phyloP scores from a whole-genome alignment of 2,113 vertebrate species.

The Gopherus evgoodei region DNA sequence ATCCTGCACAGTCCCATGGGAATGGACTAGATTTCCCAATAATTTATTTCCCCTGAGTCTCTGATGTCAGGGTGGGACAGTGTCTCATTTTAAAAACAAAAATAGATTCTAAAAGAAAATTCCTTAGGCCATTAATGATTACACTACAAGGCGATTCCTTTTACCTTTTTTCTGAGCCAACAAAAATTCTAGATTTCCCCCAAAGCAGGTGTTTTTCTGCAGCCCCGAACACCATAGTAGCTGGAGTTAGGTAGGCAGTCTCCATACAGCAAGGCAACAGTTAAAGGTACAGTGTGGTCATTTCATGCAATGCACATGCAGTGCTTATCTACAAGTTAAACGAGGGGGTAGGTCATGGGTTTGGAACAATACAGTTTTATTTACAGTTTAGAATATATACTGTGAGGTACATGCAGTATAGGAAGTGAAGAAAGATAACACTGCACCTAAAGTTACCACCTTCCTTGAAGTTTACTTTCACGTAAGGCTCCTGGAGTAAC shows the following conservation, averaged over 20 bases:
- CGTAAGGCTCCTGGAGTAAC: background rate
- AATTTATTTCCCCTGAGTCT: background rate
- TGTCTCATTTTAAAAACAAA: background rate
- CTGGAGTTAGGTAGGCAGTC: background rate
- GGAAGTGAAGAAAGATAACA: background rate
- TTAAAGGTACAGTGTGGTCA: background rate
- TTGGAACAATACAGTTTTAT: background rate
- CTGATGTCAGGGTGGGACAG: background rate
- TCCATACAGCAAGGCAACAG: background rate
- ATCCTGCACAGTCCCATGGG: background rate
- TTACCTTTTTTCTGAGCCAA: slow-evolving; percentile 23
- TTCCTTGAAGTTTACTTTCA: background rate
- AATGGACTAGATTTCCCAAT: background rate
- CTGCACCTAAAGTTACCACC: background rate
- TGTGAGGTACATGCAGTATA: background rate
- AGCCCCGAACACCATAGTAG: no score
- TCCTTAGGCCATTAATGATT: background rate
- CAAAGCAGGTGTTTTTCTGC: slow-evolving; percentile 17
- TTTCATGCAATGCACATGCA: background rate
- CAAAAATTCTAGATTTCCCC: slow-evolving; percentile 57
- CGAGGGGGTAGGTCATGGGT: background rate
- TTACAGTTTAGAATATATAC: background rate
- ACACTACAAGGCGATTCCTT: background rate
- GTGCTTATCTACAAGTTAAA: background rate
- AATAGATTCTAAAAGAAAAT: background rate